Percentiles rank a stretch among this genome's conserved stretches.
Evolutionary conservation across 1,140 invertebrate species (phyloP).

Genomic region (Nasonia longicornis): DNA sequence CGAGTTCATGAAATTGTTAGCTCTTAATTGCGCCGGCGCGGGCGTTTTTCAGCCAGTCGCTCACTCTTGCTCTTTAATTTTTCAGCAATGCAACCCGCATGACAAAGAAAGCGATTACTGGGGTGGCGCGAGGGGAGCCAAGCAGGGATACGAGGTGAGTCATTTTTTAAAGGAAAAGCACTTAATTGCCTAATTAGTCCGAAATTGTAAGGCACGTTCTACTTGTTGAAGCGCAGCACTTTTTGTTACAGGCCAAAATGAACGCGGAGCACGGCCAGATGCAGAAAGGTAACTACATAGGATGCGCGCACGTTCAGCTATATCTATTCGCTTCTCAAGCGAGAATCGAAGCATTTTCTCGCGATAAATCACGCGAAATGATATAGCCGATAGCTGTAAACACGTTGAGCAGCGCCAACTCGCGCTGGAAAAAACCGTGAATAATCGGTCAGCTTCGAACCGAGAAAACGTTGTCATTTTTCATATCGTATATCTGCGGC

Average conservation of each 20-base stretch:
- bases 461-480: too few relatives aligned
- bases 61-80: constrained; percentile 49
- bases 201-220: constrained; percentile 54
- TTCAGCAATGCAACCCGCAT: constrained; percentile 72
- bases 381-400: too few relatives aligned
- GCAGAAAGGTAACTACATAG: constrained; percentile 68
- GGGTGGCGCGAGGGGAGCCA: constrained; percentile 67
- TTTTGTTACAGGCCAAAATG: constrained; percentile 73
- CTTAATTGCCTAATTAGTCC: constrained; percentile 45
- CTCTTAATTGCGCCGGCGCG: constrained; percentile 33
- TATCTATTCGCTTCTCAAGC: too few relatives aligned
- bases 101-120: constrained; percentile 72
- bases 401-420: too few relatives aligned
- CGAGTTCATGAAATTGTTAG: constrained; percentile 22
- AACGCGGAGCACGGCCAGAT: constrained; percentile 71
- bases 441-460: too few relatives aligned
- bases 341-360: too few relatives aligned
- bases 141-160: constrained; percentile 72
- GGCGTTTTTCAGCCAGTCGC: constrained; percentile 30
- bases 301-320: too few relatives aligned
- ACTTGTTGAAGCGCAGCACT: constrained; percentile 67
- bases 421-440: too few relatives aligned
- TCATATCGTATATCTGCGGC: too few relatives aligned
- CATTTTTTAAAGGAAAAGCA: constrained; percentile 50
- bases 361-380: too few relatives aligned